These are phyloP conservation scores for Gerris lacustris DNA, from an alignment of 2,888 invertebrate species.

Conservation along the genomic window DNA sequence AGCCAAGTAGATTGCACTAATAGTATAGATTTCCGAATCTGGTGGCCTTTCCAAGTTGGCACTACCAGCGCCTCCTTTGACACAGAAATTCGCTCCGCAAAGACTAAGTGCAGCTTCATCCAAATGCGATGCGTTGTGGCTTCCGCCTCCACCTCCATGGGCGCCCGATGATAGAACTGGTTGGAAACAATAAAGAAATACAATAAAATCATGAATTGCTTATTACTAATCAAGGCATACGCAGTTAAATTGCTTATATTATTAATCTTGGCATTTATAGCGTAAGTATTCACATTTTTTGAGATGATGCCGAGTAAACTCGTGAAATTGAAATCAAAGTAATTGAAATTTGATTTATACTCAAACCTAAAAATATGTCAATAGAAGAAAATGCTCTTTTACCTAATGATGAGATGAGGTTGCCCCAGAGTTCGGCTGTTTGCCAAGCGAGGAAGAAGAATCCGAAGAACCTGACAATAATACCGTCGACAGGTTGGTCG, in stretches of 20 bases:
- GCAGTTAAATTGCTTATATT: too few species aligned
- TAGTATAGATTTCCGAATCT: conserved; percentile 73
- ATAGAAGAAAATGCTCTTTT: conserved; percentile 32
- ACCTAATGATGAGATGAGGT: conserved; percentile 86
- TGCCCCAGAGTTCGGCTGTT: conserved; percentile 91
- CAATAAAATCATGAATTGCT: background rate
- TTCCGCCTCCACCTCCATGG: conserved; percentile 44
- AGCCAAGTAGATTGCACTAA: conserved; percentile 75
- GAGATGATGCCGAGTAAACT: too few species aligned
- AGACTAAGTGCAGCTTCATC: conserved; percentile 43
- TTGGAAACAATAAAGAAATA: conserved; percentile 2
- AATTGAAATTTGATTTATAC: too few species aligned
- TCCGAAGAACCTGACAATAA: conserved; percentile 93
- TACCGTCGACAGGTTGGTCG: conserved; percentile 75
- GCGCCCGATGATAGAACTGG: conserved; percentile 65
- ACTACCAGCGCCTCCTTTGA: conserved; percentile 39
- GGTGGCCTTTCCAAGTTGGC: conserved; percentile 67
- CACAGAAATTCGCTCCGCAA: conserved; percentile 75
- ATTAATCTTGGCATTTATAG: too few species aligned
- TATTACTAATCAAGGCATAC: too few species aligned
- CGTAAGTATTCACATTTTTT: too few species aligned
- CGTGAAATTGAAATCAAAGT: too few species aligned
- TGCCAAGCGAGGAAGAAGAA: conserved; percentile 98
- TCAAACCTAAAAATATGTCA: too few species aligned
- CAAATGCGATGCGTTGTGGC: conserved; percentile 38